Base-by-base conservation (phyloP, 2,113 vertebrate genomes). In the Promerops cafer region DNA sequence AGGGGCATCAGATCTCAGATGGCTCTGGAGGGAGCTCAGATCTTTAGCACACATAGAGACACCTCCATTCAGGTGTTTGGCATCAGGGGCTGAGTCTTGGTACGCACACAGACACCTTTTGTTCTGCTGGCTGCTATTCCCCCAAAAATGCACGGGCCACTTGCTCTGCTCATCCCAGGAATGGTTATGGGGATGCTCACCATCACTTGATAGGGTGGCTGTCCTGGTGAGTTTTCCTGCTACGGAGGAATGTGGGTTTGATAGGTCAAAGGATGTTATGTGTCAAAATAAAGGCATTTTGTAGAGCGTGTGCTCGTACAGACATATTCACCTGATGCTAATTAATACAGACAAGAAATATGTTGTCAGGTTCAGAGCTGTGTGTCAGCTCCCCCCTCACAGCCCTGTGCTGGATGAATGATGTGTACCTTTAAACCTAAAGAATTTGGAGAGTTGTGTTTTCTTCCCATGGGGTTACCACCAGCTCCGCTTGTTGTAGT, bases 301-400 rank as follows among this genome's bases (percentile, higher is more conserved):
- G 21, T 56, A 56, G 68, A 52, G 28, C 0, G 0, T 6, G 2
- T 65, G 47, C 24, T 89, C 2, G 0, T 13, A 13, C 7, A 16
- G 83, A 66, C 33, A 4, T 50, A 6, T 30, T 74, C 52, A 50
- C 16, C 27, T 89, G 89, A 89, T 26, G 69, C 35, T 75, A 70
- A 95, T 89, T 63, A 84, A 66, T 18, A 59, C 57, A 30, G 91
- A 61, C n/a, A 77, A 18, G 65, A 81, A 59, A 64, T 59, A 33
- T 0, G 24, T 30, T 54, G 50, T 50, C 52, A 19, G 59, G n/a
- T 60, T 69, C 71, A 72, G 63, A 52, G 75, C 35, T 53, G 37
- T 47, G 44, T 42, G 37, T 71, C 33, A 80, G 77, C n/a, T 91
- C 47, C 13, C 50, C 64, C 27, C 42, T 71, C 10, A 3, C 83